Evolutionary conservation across 2,888 invertebrate species (phyloP), one percentile per base, ranked within the genome.

Genomic region (Noctua janthina): DNA sequence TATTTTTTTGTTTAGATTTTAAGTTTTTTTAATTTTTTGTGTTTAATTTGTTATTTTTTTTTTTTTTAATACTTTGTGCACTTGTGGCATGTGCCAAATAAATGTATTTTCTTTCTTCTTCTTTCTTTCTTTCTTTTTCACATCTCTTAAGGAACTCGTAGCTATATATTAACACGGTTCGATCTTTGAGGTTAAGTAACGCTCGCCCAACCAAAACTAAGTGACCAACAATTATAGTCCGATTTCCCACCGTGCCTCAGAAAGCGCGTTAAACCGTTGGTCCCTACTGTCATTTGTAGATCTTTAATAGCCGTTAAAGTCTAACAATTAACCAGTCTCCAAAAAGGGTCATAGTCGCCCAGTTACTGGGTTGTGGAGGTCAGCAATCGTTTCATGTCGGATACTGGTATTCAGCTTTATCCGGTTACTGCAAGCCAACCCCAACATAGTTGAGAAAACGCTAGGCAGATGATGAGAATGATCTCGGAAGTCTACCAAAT

Each of bases 401-500:
- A 62, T 15, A 62, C 29, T 15, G 1, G n/a, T 35, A 64, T 35
- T 64, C 17, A 64, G 17, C 35, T 64, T 13, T 64, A 35, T 17
- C 62, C 62, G 29, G 29, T 62, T 17, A 15, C 15, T 62, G 15
- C 17, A 29, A 64, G 17, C 17, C 17, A 8, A 64, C 29, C 64
- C 17, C 8, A 8, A 64, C 3, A 29, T 23, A 29, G 29, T 29
- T 15, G 15, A 6, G 17, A 35, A 62, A 35, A 29, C 15, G n/a
- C n/a, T 13, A 4, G 7, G 29, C 15, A n/a, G 15, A 64, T 35
- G 17, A 17, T 35, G 7, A 43, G 35, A 49, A 49, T 77, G 17
- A 70, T n/a, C 49, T 69, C 66, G 73, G 81, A 76, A 78, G 78
- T 74, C 62, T 1, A 59, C 5, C 23, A 71, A 79, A 84, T 56